Conservation (phyloP, 2,888 invertebrate genomes). For the Drosophila neotestacea region DNA sequence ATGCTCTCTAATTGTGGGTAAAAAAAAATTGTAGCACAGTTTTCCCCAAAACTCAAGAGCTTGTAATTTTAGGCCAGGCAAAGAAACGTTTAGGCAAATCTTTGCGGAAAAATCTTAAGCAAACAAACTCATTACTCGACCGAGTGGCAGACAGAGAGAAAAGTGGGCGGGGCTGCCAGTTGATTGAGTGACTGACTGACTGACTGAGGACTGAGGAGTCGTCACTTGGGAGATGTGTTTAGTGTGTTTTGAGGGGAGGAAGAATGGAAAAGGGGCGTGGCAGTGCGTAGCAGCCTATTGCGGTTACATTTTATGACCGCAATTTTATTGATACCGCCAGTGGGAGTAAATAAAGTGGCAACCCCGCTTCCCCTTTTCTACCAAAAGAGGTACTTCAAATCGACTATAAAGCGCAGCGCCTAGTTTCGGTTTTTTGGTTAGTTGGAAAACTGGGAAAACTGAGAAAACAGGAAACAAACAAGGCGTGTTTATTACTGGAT, state of each 20-base stretch:
- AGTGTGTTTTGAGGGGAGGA: not conserved
- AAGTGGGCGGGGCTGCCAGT: conserved; percentile 9
- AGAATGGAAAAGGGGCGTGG: conserved; percentile 36
- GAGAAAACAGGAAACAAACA: conserved; percentile 12
- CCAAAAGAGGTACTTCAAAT: conserved; percentile 6
- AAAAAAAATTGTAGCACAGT: not conserved
- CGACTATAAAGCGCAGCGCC: conserved; percentile 45
- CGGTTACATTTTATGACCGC: conserved; percentile 70
- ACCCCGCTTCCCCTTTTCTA: not conserved
- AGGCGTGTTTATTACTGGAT: conserved; percentile 61
- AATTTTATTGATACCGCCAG: conserved; percentile 79
- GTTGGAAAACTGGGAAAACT: not conserved
- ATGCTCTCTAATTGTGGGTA: conserved; percentile 17
- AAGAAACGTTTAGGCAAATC: conserved; percentile 69
- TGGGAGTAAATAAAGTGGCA: conserved; percentile 66
- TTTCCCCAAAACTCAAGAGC: not conserved
- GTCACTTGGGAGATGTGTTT: conserved; percentile 29
- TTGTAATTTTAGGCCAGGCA: conserved; percentile 25
- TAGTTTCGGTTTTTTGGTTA: conserved; percentile 33
- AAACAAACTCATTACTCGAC: conserved; percentile 72
- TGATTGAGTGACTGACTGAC: conserved; percentile 72
- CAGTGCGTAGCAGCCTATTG: conserved; percentile 37
- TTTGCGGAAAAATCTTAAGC: conserved; percentile 57
- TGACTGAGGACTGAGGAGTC: conserved; percentile 60
- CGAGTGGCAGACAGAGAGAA: not conserved